Conservation (phyloP, 2,888 invertebrate species). For the Eudemis profundana region DNA sequence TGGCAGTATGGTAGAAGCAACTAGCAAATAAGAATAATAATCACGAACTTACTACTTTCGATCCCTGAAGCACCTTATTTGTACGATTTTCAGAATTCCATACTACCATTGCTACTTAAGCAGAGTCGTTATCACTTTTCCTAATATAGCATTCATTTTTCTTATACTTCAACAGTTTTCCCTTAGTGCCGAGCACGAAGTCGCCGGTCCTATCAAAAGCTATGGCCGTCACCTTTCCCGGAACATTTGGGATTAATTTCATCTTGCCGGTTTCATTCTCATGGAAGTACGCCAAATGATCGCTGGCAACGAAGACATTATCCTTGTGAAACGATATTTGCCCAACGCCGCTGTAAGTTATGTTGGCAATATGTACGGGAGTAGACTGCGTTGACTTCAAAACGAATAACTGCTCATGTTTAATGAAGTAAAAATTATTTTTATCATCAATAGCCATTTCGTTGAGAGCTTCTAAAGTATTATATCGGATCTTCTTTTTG, state of each 20-base stretch:
- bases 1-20: too few relatives aligned
- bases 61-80: too few relatives aligned
- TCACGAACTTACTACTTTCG: too few relatives aligned
- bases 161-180: conserved; percentile 68
- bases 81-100: too few relatives aligned
- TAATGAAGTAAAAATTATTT: conserved; percentile 74
- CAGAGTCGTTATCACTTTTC: conserved; percentile 9
- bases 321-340: conserved; percentile 70
- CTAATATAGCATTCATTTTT: conserved; percentile 62
- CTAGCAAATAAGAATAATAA: too few relatives aligned
- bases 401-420: conserved; percentile 65
- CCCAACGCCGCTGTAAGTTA: conserved; percentile 66
- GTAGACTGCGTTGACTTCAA: conserved; percentile 59
- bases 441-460: conserved; percentile 71
- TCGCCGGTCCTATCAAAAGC: conserved; percentile 69
- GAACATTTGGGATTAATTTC: conserved; percentile 63
- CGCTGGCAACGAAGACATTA: conserved; percentile 68
- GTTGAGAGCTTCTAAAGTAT: conserved; percentile 63
- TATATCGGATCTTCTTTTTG: conserved; percentile 64
- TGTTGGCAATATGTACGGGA: conserved; percentile 62
- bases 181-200: conserved; percentile 65
- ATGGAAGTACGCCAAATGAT: conserved; percentile 66
- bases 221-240: conserved; percentile 67
- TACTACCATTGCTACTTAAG: not conserved
- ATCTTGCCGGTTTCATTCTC: conserved; percentile 65